These are phyloP conservation scores for Drosophila affinis DNA, from an alignment of 2,888 invertebrate species.

Conservation along the genomic window DNA sequence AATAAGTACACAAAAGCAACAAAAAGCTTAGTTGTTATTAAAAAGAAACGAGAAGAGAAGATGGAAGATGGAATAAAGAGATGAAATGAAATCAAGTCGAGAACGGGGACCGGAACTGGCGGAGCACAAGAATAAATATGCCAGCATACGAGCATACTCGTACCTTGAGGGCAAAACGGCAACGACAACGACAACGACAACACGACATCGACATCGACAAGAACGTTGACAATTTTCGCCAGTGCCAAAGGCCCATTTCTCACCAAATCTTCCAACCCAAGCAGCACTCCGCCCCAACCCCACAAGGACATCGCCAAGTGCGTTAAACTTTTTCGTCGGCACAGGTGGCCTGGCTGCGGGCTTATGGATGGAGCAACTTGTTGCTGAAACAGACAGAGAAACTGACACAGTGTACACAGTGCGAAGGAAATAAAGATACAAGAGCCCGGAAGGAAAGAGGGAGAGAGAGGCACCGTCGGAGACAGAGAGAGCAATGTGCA, in stretches of 20 bases:
- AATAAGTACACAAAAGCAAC: constrained; percentile 30
- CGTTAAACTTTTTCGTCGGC: constrained; percentile 35
- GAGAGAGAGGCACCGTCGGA: neutral
- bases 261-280: constrained; percentile 1
- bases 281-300: neutral
- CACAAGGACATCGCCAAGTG: constrained; percentile 15
- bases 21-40: constrained; percentile 41
- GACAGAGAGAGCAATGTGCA: constrained; percentile 14
- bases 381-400: constrained; percentile 51
- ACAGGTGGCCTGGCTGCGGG: constrained; percentile 39
- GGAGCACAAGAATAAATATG: constrained; percentile 51
- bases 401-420: neutral
- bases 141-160: constrained; percentile 19
- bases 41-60: constrained; percentile 20
- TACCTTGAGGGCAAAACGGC: constrained; percentile 37
- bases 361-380: constrained; percentile 54
- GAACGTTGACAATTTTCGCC: constrained; percentile 34
- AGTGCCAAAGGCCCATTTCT: constrained; percentile 9
- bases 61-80: constrained; percentile 15
- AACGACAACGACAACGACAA: constrained; percentile 12
- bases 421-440: constrained; percentile 7
- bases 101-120: constrained; percentile 36
- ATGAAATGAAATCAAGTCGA: constrained; percentile 44
- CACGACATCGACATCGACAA: constrained; percentile 15
- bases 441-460: constrained; percentile 1